Evolutionary conservation across 2,797 vertebrate genomes (phyloP).

Genomic region (Pseudochirops cupreus): DNA sequence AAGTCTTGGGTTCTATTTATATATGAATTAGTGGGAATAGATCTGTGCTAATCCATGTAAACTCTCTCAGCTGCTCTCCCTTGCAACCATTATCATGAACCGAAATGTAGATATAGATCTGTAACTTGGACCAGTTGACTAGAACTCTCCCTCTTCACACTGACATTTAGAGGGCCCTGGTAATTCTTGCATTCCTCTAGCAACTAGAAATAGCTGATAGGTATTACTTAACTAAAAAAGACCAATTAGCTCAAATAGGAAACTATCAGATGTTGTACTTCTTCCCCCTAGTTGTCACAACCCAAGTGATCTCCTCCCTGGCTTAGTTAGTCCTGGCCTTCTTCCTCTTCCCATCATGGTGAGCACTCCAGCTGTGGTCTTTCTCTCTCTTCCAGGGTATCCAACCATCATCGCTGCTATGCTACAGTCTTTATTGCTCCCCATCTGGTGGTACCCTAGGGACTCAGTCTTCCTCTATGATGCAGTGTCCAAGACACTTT

Average conservation of each 20-base stretch:
- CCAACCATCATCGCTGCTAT: background rate
- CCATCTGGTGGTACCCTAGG: background rate
- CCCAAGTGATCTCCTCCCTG: background rate
- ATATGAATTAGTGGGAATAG: conserved; percentile 27
- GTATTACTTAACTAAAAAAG: background rate
- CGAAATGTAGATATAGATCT: background rate
- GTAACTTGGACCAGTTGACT: background rate
- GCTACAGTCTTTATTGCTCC: background rate
- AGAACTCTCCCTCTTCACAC: background rate
- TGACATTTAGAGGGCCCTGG: background rate
- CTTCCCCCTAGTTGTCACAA: background rate
- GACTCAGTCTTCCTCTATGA: background rate
- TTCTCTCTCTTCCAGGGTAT: background rate
- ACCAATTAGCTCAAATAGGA: background rate
- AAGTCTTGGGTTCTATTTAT: background rate
- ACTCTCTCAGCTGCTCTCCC: background rate
- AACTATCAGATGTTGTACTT: background rate
- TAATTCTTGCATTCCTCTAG: background rate
- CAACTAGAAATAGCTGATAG: background rate
- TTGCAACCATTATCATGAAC: conserved; percentile 9
- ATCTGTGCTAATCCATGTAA: conserved; percentile 37
- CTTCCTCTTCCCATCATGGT: background rate
- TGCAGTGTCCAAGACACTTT: background rate
- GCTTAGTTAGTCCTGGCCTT: background rate
- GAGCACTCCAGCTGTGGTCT: background rate